Conservation (phyloP, 2,888 invertebrate species). For the Acrocyrtus sp. region DNA sequence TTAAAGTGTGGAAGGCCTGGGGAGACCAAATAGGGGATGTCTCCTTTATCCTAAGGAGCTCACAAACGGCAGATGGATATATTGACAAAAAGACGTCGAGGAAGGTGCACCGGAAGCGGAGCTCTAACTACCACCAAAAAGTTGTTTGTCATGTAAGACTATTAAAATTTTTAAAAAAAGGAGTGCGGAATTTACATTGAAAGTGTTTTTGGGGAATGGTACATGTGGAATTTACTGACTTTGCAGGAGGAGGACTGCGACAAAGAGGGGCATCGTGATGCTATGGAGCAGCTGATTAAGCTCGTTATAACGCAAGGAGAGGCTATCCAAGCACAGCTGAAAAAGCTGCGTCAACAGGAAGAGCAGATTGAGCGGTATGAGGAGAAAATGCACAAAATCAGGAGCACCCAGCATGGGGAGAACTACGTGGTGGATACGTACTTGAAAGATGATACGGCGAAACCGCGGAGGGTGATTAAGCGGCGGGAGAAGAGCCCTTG, state of each 20-base stretch:
- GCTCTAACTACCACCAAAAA: conserved; percentile 49
- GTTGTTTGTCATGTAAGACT: conserved; percentile 42
- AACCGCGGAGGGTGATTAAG: conserved; percentile 48
- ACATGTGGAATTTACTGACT: neutral
- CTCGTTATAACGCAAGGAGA: conserved; percentile 73
- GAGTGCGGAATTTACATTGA: neutral
- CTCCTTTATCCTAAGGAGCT: conserved; percentile 51
- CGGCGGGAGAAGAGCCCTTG: conserved; percentile 65
- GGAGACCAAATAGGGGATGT: conserved; percentile 77
- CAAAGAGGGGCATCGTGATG: conserved; percentile 65
- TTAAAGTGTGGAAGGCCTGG: conserved; percentile 85
- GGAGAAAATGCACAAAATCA: conserved; percentile 78
- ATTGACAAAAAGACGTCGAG: conserved; percentile 55
- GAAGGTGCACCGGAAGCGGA: conserved; percentile 46
- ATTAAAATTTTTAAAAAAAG: neutral
- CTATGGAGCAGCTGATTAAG: conserved; percentile 70
- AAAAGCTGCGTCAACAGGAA: conserved; percentile 74
- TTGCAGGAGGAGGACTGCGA: conserved; percentile 40
- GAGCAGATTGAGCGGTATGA: conserved; percentile 81
- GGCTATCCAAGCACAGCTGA: conserved; percentile 69
- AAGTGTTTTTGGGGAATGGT: neutral
- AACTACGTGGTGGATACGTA: conserved; percentile 84
- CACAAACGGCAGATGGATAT: conserved; percentile 54
- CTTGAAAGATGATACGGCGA: conserved; percentile 69
- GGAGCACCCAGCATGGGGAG: conserved; percentile 80